Evolutionary conservation across 2,113 vertebrate genomes (phyloP).

Genomic region (Bombycilla garrulus): DNA sequence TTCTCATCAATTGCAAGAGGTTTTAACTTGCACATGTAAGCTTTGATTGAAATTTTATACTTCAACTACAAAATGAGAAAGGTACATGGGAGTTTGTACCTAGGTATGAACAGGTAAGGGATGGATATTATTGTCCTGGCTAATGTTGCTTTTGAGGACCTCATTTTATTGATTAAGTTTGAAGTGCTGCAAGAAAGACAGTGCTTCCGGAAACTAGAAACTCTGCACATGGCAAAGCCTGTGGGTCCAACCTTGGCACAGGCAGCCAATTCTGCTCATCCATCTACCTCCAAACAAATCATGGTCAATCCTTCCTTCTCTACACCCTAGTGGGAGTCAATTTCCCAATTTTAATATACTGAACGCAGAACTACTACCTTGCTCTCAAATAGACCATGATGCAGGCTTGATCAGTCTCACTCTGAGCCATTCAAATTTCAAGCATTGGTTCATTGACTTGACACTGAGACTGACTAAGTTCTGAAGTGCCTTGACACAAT

Average conservation of each 20-base stretch:
- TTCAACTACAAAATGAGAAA: neutral
- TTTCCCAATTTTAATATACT: neutral
- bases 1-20: neutral
- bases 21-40: neutral
- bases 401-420: neutral
- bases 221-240: accelerated
- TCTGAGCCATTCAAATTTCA: neutral
- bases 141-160: neutral
- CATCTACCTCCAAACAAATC: neutral
- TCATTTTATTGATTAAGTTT: neutral
- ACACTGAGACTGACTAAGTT: neutral
- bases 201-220: neutral
- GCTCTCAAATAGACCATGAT: neutral
- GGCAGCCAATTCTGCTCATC: neutral
- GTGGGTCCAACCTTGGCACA: neutral
- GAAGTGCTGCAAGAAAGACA: accelerated
- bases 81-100: neutral
- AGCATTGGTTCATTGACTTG: neutral
- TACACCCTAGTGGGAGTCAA: accelerated
- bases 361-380: neutral
- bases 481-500: neutral
- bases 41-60: neutral
- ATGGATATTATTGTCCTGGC: neutral
- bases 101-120: neutral
- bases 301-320: neutral